Evolutionary conservation across 2,113 vertebrate species (phyloP), one percentile per base, ranked within the genome.

Genomic region (Synodontis membranacea): DNA sequence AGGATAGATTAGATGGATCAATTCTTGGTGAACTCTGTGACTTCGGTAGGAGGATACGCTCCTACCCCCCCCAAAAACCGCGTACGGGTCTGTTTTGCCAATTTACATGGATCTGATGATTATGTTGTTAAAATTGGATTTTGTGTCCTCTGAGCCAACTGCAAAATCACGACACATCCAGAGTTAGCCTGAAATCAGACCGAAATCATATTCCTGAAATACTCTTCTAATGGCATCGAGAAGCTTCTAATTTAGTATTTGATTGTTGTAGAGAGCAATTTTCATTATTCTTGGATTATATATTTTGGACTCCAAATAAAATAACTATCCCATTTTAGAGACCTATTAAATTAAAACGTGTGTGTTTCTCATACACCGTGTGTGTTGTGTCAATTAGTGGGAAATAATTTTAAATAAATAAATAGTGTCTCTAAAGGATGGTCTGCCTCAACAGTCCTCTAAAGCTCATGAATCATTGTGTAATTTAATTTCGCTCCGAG

Each of bases 381-480:
- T 28, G 70, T 75, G 72, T n/a, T 17, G 10, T 74, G 28, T 78
- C 52, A 34, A 39, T 79, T 52, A 25, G 5, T 37, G 25, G 11
- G 74, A 37, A 21, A 19, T 31, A 0, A 14, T 78, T 50, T 50
- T 19, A 21, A 79, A 79, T 34, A 76, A 48, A n/a, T 76, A 46
- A 31, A 50, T 50, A 19, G 46, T 34, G 44, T 56, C 21, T 80
- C 31, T 80, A 11, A 80, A 80, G 50, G 48, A 80, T 80, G 50
- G 21, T 37, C 31, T 80, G 78, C 15, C 34, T 54, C 50, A 2
- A 37, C 78, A 12, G 50, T 80, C 78, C 50, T 48, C 74, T 80
- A 37, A 80, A 56, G 50, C 50, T 66, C 34, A 68, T 83, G 60
- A 83, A 83, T 83, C 62, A 70, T 25, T 52, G 28, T 37, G 82